Conservation (phyloP, 1,140 invertebrate species). For the Maconellicoccus hirsutus region DNA sequence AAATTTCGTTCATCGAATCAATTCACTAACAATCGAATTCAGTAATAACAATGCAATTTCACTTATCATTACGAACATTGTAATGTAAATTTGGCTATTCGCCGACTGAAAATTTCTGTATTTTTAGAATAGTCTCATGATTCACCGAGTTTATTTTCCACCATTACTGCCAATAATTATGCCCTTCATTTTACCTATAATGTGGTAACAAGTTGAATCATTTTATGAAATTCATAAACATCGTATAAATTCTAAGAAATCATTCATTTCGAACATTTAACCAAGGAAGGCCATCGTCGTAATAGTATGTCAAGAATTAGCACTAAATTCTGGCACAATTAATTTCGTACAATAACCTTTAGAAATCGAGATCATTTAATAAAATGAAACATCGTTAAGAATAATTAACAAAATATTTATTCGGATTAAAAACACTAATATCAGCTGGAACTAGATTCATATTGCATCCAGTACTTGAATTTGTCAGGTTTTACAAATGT, state of each 20-base stretch:
- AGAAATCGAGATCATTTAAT: no score
- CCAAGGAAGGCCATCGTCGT: no score
- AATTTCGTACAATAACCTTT: no score
- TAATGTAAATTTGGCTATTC: not conserved
- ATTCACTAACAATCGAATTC: no score
- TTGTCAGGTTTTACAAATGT: conserved; percentile 13
- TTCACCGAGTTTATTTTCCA: not conserved
- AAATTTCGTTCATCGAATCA: no score
- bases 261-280: not conserved
- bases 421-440: no score
- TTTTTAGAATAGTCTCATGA: not conserved
- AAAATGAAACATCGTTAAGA: no score
- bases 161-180: not conserved
- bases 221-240: not conserved
- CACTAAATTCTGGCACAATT: no score
- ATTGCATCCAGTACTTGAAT: conserved; percentile 12
- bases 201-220: not conserved
- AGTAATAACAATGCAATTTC: no score
- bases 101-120: not conserved
- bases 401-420: no score
- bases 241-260: not conserved
- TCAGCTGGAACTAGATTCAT: no score
- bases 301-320: no score
- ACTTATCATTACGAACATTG: not conserved
- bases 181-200: not conserved